A percentile compares a stretch with the other conserved stretches of the same genome.
Evolutionary conservation across 2,113 vertebrate genomes (phyloP).

Genomic region (Tringa solitaria): DNA sequence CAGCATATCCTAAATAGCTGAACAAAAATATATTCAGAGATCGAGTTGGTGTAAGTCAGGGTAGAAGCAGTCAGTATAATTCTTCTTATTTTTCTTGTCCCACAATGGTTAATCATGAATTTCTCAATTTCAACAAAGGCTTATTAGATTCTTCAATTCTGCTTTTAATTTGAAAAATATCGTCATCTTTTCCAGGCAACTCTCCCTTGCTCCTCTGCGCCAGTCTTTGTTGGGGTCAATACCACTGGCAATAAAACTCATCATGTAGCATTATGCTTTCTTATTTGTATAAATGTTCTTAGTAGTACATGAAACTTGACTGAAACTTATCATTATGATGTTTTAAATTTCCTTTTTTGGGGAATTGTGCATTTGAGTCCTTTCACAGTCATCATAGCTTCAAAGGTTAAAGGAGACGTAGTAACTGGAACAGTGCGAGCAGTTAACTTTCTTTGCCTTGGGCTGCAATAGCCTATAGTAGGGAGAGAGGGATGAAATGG

Average conservation of each 20-base stretch:
- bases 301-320: not conserved
- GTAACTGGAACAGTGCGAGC: not conserved
- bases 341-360: not conserved
- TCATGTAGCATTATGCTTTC: not conserved
- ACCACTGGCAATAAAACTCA: not conserved
- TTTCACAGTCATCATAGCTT: not conserved
- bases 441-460: not conserved
- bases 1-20: not conserved
- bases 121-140: not conserved
- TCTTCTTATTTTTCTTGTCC: not conserved
- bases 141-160: constrained; percentile 13
- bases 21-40: not conserved
- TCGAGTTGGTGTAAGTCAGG: not conserved
- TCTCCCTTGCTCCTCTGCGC: not conserved
- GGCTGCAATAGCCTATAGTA: not conserved
- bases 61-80: not conserved
- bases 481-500: not conserved
- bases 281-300: not conserved
- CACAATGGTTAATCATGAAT: not conserved
- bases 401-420: not conserved
- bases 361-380: not conserved
- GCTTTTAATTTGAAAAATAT: constrained; percentile 26
- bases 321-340: not conserved
- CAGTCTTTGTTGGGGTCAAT: not conserved
- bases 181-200: not conserved